Conservation (phyloP, 37 sponge, comb jelly and placozoan genomes). For the Bolinopsis microptera region DNA sequence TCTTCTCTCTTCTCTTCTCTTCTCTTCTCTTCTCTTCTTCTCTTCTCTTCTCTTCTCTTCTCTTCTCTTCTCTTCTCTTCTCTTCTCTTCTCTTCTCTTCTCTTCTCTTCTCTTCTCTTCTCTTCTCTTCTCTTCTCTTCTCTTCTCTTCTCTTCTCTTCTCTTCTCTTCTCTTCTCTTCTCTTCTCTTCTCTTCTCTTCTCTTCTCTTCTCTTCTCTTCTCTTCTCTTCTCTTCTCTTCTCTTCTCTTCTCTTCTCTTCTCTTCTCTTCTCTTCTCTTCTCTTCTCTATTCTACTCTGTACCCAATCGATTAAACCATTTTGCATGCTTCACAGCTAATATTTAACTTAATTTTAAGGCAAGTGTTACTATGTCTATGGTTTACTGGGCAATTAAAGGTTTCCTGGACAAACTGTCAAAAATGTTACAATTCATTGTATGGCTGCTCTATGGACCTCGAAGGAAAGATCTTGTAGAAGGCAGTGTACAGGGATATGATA, state of each 20-base stretch:
- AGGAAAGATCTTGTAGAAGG: no score
- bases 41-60: background rate
- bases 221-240: background rate
- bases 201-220: background rate
- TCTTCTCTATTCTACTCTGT: background rate
- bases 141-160: background rate
- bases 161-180: background rate
- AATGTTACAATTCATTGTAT: no score
- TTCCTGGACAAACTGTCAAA: no score
- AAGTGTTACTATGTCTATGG: no score
- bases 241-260: background rate
- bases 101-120: background rate
- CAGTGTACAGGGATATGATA: no score
- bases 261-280: background rate
- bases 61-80: background rate
- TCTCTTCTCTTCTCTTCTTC: background rate
- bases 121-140: background rate
- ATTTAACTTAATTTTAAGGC: no score
- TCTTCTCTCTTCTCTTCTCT: background rate
- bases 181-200: background rate
- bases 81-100: background rate
- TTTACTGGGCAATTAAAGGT: no score
- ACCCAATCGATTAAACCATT: no score
- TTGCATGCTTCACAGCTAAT: no score
- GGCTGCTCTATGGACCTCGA: no score